phyloP scores from a whole-genome alignment of 2,113 vertebrate species.

The Promerops cafer region DNA sequence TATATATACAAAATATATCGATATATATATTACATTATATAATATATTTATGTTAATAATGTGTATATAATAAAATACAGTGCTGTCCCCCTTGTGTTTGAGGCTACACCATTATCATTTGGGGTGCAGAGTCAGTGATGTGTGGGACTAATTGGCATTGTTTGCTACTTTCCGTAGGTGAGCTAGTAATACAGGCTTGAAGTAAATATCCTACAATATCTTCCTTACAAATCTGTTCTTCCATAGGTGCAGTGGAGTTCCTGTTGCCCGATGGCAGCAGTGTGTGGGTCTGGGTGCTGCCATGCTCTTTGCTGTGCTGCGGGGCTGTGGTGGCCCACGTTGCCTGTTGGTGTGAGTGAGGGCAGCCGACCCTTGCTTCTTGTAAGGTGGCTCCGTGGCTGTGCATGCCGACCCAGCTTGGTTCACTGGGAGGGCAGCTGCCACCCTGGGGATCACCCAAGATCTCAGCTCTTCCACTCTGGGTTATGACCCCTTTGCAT shows the following conservation, averaged over 20 bases:
- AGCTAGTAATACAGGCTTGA: neutral
- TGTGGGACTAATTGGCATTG: neutral
- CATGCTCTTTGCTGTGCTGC: fast-evolving
- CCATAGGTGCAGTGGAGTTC: neutral
- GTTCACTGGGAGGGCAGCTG: neutral
- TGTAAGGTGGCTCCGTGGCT: neutral
- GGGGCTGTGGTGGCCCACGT: fast-evolving
- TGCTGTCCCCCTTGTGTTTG: neutral
- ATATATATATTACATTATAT: neutral
- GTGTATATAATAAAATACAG: neutral
- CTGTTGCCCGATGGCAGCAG: neutral
- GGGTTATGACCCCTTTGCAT: neutral
- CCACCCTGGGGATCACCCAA: neutral
- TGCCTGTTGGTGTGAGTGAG: neutral
- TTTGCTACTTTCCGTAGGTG: neutral
- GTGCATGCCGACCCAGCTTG: neutral
- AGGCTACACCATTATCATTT: neutral
- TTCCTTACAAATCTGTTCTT: neutral
- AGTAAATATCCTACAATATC: neutral
- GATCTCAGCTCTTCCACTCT: neutral
- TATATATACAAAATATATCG: neutral
- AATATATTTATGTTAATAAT: neutral
- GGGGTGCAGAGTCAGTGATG: neutral
- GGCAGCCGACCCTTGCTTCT: fast-evolving
- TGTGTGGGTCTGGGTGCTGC: neutral